Percentiles rank a stretch among this genome's conserved stretches.
Evolutionary conservation across 1,140 invertebrate genomes (phyloP).

Genomic region (Trichonephila clavata): DNA sequence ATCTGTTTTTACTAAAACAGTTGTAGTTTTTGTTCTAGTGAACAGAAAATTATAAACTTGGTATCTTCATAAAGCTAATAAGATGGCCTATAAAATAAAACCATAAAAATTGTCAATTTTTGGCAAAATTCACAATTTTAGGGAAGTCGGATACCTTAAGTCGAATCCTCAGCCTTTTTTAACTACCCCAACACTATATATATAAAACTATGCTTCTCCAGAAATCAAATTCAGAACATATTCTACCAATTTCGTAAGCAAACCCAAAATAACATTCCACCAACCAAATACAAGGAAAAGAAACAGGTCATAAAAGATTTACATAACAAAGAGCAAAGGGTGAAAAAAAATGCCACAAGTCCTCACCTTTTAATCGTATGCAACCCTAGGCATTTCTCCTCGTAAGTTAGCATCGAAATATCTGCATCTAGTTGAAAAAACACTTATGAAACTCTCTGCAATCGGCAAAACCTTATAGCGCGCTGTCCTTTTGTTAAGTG

Average conservation of each 20-base stretch:
- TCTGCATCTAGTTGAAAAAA: background rate
- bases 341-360: slow-evolving; percentile 3
- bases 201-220: no score
- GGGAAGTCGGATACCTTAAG: no score
- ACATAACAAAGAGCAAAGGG: slow-evolving; percentile 31
- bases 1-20: no score
- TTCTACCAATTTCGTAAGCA: background rate
- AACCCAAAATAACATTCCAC: slow-evolving; percentile 12
- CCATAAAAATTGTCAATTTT: no score
- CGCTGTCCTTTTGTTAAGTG: background rate
- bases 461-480: background rate
- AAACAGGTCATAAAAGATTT: slow-evolving; percentile 38
- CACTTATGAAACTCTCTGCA: background rate
- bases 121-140: no score
- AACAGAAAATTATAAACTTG: no score
- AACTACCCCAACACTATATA: no score
- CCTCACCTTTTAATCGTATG: slow-evolving; percentile 22
- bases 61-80: no score
- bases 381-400: slow-evolving; percentile 7
- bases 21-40: no score
- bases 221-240: slow-evolving; percentile 18
- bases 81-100: no score
- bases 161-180: no score
- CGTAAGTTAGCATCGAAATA: background rate
- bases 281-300: slow-evolving; percentile 31